phyloP scores from a whole-genome alignment of 2,113 vertebrate species.

The Sminthopsis crassicaudata region DNA sequence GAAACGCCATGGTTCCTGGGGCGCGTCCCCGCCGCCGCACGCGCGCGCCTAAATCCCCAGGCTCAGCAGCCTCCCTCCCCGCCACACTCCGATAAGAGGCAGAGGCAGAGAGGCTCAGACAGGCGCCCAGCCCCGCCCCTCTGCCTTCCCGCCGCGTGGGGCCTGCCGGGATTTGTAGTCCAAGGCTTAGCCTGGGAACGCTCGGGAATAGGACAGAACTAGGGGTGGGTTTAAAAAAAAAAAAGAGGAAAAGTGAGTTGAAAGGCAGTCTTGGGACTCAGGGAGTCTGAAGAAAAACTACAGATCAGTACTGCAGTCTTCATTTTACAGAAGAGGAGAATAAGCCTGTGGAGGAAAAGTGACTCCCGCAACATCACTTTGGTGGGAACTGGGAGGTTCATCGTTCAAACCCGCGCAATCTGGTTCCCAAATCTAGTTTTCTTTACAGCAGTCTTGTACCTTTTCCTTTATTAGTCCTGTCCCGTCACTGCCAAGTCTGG shows the following conservation, averaged over 20 bases:
- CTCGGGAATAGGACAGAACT: not conserved
- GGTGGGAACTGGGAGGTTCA: not conserved
- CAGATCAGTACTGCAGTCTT: not conserved
- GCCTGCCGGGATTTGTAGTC: slow-evolving; percentile 85
- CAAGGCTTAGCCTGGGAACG: not conserved
- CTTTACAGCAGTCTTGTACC: not conserved
- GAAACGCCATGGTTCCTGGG: slow-evolving; percentile 71
- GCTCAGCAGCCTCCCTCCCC: slow-evolving; percentile 58
- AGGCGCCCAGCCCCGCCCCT: slow-evolving; percentile 55
- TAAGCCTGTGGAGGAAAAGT: not conserved
- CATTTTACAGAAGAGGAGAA: slow-evolving; percentile 34
- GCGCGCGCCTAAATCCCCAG: slow-evolving; percentile 29
- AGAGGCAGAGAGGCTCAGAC: not conserved
- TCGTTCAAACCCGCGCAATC: not conserved
- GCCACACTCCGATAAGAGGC: slow-evolving; percentile 40
- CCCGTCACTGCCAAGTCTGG: not conserved
- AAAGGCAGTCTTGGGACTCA: not conserved
- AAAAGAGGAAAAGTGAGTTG: not conserved
- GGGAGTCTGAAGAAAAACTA: not conserved
- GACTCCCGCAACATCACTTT: not conserved
- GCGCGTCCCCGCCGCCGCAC: slow-evolving; percentile 73
- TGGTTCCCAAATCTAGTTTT: not conserved
- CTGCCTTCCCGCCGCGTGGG: slow-evolving; percentile 67
- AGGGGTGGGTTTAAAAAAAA: not conserved
- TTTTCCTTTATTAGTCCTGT: not conserved